A percentile compares a stretch with the other conserved stretches of the same genome.
Conservation (phyloP, 1,140 invertebrate genomes). For the Drosophila grimshawi region DNA sequence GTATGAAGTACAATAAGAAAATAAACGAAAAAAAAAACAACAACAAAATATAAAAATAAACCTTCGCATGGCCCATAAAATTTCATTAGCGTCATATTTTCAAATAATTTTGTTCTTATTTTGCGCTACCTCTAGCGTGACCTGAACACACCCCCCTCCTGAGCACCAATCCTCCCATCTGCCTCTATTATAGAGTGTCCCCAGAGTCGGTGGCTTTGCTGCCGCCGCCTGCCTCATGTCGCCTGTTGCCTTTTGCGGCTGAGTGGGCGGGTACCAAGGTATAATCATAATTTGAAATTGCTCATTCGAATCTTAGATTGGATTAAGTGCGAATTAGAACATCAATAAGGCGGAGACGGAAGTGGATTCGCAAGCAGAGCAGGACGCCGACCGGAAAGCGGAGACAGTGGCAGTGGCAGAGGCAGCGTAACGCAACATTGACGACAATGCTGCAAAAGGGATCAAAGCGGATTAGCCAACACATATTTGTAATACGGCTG, state of each 20-base stretch:
- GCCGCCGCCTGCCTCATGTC: constrained; percentile 18
- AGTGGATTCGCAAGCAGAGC: background rate
- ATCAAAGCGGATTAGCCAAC: constrained; percentile 74
- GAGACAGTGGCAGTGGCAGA: constrained; percentile 4
- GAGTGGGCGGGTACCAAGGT: constrained; percentile 70
- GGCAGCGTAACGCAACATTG: constrained; percentile 74
- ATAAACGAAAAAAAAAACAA: constrained; percentile 67
- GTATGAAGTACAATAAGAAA: background rate
- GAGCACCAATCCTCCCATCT: constrained; percentile 29
- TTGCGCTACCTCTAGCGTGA: constrained; percentile 44
- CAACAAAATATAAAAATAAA: constrained; percentile 66
- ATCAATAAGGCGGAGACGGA: constrained; percentile 68
- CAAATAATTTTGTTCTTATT: constrained; percentile 79
- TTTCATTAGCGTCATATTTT: constrained; percentile 83
- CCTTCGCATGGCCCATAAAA: constrained; percentile 82
- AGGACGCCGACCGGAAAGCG: background rate
- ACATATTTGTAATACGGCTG: constrained; percentile 41
- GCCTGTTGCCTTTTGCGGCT: constrained; percentile 63
- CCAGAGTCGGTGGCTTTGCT: constrained; percentile 40
- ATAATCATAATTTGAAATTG: constrained; percentile 83
- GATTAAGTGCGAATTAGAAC: constrained; percentile 83
- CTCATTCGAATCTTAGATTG: constrained; percentile 83
- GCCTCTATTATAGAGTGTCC: constrained; percentile 51
- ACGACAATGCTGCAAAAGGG: constrained; percentile 66
- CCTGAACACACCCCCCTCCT: constrained; percentile 8